Evolutionary conservation across 2,113 vertebrate species (phyloP).

Genomic region (Hyla sarda): DNA sequence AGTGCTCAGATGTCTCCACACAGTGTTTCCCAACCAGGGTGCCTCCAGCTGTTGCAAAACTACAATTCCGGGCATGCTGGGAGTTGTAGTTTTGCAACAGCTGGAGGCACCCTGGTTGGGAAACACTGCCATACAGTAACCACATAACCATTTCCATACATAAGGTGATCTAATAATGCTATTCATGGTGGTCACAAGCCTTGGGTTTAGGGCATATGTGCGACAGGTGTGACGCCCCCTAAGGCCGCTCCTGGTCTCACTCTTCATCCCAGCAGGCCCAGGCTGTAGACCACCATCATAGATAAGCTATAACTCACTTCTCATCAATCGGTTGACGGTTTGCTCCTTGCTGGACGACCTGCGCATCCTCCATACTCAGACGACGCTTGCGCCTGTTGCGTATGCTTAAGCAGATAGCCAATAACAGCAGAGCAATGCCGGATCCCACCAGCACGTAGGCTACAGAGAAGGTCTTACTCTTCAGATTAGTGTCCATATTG

Average conservation of each 20-base stretch:
- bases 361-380: constrained; percentile 60
- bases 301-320: constrained; percentile 68
- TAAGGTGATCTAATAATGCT: too few species aligned
- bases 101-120: too few species aligned
- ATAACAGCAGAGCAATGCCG: constrained; percentile 82
- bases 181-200: not conserved
- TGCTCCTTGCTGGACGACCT: constrained; percentile 49
- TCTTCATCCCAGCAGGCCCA: too few species aligned
- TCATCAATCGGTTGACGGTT: constrained; percentile 64
- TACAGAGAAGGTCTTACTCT: constrained; percentile 86
- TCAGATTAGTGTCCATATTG: constrained; percentile 54
- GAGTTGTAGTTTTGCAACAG: too few species aligned
- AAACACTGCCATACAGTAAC: too few species aligned
- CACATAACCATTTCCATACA: too few species aligned
- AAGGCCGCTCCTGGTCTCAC: not conserved
- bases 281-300: not conserved
- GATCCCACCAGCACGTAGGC: constrained; percentile 89
- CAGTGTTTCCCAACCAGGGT: too few species aligned
- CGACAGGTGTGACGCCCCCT: too few species aligned
- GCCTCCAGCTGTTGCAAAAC: too few species aligned
- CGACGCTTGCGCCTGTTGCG: constrained; percentile 81
- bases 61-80: too few species aligned
- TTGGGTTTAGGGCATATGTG: not conserved
- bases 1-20: too few species aligned
- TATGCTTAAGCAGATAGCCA: constrained; percentile 87